Conservation (phyloP, 2,888 invertebrate species). For the Caenorhabditis uteleia region DNA sequence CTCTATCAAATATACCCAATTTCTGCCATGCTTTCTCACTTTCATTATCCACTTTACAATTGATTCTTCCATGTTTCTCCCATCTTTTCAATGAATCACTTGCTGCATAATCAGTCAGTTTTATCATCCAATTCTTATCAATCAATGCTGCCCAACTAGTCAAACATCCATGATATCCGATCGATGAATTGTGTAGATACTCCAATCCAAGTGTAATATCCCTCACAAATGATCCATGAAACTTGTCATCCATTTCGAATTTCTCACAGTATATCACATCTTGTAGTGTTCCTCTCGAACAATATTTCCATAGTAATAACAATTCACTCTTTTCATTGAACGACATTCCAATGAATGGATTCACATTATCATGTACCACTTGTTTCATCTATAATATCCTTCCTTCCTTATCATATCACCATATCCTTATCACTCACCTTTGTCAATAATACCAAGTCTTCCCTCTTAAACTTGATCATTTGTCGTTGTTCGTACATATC, state of each 20-base stretch:
- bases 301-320: constrained; percentile 52
- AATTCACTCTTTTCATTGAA: constrained; percentile 53
- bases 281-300: constrained; percentile 37
- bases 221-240: constrained; percentile 51
- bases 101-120: constrained; percentile 51
- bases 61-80: constrained; percentile 51
- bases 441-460: constrained; percentile 43
- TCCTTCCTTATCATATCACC: not conserved
- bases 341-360: constrained; percentile 85
- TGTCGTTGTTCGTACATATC: constrained; percentile 43
- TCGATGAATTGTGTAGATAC: constrained; percentile 48
- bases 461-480: constrained; percentile 40
- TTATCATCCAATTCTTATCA: constrained; percentile 53
- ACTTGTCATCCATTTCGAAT: constrained; percentile 49
- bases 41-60: constrained; percentile 44
- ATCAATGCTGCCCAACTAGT: constrained; percentile 47
- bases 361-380: constrained; percentile 91
- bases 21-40: constrained; percentile 38
- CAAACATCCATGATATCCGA: constrained; percentile 52
- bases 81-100: constrained; percentile 45
- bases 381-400: constrained; percentile 78
- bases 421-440: constrained; percentile 28
- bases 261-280: constrained; percentile 54
- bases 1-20: constrained; percentile 9
- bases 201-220: constrained; percentile 56